Conservation (phyloP, 1,140 invertebrate genomes). For the Drosophila asahinai region DNA sequence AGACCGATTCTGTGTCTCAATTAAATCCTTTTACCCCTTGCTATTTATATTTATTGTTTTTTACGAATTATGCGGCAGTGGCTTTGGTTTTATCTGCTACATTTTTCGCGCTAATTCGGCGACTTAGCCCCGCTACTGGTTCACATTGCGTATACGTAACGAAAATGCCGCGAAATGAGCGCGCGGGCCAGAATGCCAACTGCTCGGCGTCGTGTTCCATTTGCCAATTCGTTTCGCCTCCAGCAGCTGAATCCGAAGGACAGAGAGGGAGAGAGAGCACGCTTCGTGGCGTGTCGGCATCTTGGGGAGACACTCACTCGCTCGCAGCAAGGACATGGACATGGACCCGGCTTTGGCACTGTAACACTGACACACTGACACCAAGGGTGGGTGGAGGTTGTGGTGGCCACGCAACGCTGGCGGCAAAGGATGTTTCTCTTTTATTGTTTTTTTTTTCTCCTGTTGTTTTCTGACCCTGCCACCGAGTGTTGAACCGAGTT, state of each 20-base stretch:
- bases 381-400: no score
- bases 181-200: constrained; percentile 36
- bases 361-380: constrained; percentile 63
- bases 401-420: not conserved
- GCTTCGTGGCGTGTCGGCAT: constrained; percentile 51
- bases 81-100: not conserved
- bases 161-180: constrained; percentile 53
- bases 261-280: constrained; percentile 10
- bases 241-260: constrained; percentile 17
- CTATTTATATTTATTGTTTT: not conserved
- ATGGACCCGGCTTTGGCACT: constrained; percentile 52
- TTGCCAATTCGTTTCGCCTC: constrained; percentile 54
- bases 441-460: no score
- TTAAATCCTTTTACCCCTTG: not conserved
- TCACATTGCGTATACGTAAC: constrained; percentile 57
- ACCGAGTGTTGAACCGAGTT: constrained; percentile 3
- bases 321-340: constrained; percentile 30
- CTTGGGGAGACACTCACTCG: constrained; percentile 4
- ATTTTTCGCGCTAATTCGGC: constrained; percentile 15
- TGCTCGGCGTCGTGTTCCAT: constrained; percentile 41
- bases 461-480: not conserved
- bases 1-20: not conserved
- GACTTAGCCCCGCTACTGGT: constrained; percentile 2
- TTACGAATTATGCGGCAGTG: not conserved
- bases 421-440: not conserved